Conservation (phyloP, 2,797 vertebrate genomes). For the Sebastes dallii region DNA sequence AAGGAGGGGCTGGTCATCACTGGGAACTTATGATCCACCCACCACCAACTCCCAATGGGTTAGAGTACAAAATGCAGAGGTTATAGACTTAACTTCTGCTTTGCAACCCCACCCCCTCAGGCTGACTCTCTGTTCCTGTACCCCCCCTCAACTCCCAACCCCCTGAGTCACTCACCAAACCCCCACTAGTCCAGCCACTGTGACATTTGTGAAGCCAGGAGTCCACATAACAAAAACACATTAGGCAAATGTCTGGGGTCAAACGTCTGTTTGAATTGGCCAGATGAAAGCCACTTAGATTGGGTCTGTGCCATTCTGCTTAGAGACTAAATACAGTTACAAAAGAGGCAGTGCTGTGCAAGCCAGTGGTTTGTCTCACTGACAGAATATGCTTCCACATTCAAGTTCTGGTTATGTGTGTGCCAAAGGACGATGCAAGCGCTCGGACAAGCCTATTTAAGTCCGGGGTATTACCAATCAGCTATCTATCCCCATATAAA, state of each 20-base stretch:
- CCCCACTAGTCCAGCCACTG: conserved; percentile 75
- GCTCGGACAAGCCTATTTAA: conserved; percentile 45
- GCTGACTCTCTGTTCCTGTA: conserved; percentile 47
- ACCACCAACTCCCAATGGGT: conserved; percentile 67
- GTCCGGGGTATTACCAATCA: conserved; percentile 53
- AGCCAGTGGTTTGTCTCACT: conserved; percentile 63
- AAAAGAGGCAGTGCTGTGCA: conserved; percentile 53
- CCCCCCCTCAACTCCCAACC: conserved; percentile 12
- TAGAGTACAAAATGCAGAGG: conserved; percentile 74
- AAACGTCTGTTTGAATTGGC: conserved; percentile 86
- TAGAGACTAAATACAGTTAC: conserved; percentile 72
- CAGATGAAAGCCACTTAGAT: conserved; percentile 83
- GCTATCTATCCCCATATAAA: conserved; percentile 32
- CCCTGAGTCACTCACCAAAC: conserved; percentile 69
- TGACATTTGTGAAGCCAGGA: conserved; percentile 84
- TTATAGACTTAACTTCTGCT: conserved; percentile 68
- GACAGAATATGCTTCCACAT: conserved; percentile 57
- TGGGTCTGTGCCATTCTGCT: conserved; percentile 75
- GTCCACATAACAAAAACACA: conserved; percentile 88
- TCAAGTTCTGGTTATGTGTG: conserved; percentile 30
- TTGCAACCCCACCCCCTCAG: conserved; percentile 51
- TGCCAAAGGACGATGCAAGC: conserved; percentile 44
- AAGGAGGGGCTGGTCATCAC: conserved; percentile 36
- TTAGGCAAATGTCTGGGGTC: conserved; percentile 87
- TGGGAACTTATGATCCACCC: conserved; percentile 66